These are phyloP conservation scores for Oncopodura yosiiana DNA, from an alignment of 1,140 invertebrate genomes.

Conservation along the genomic window DNA sequence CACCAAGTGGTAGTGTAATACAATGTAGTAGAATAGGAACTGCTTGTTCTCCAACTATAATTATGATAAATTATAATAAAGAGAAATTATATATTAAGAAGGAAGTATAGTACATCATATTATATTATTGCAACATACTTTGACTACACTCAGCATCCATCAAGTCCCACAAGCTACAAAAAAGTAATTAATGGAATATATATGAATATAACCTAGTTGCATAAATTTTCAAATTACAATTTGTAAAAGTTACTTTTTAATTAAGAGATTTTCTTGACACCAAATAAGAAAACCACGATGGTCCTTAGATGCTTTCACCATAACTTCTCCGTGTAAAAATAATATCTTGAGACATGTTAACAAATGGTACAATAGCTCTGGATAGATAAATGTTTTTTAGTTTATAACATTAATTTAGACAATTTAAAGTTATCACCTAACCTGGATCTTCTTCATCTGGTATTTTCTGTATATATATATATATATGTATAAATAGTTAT, in stretches of 20 bases:
- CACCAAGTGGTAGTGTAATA: slow-evolving; percentile 80
- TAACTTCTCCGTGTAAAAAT: slow-evolving; percentile 83
- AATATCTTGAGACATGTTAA: slow-evolving; percentile 84
- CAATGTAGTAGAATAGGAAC: slow-evolving; percentile 89
- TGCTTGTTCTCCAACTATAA: slow-evolving; percentile 73
- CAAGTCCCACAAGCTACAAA: slow-evolving; percentile 76
- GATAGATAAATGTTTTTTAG: slow-evolving; percentile 35
- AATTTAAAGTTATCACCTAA: too few species aligned
- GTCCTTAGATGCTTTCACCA: slow-evolving; percentile 76
- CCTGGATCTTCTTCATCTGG: too few species aligned
- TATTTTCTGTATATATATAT: too few species aligned
- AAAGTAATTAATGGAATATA: background rate
- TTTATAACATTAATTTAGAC: too few species aligned
- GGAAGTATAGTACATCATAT: too few species aligned
- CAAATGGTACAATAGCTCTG: slow-evolving; percentile 88
- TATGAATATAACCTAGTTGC: background rate
- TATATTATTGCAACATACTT: too few species aligned
- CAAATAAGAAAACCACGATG: slow-evolving; percentile 92
- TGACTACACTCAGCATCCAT: slow-evolving; percentile 70
- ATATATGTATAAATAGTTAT: too few species aligned
- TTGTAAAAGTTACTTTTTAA: slow-evolving; percentile 63
- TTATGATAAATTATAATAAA: slow-evolving; percentile 54
- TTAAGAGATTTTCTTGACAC: slow-evolving; percentile 91
- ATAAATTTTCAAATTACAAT: background rate
- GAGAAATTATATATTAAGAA: too few species aligned